phyloP scores from a whole-genome alignment of 2,797 vertebrate genomes.

The Urophycis tenuis region DNA sequence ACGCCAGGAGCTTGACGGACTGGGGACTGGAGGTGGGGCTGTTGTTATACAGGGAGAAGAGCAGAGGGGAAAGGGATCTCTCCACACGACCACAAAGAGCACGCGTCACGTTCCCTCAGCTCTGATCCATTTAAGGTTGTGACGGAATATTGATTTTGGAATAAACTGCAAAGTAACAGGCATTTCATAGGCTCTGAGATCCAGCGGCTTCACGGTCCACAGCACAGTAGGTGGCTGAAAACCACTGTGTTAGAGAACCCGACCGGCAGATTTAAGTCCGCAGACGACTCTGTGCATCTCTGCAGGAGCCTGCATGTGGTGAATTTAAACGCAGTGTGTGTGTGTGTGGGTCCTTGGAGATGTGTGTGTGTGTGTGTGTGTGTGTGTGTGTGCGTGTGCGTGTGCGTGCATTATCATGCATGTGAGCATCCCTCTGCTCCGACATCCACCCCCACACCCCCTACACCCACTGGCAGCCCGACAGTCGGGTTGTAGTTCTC shows the following conservation, averaged over 20 bases:
- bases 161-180: too few species aligned
- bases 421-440: constrained; percentile 17
- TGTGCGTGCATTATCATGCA: not conserved
- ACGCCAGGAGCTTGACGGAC: too few species aligned
- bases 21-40: too few species aligned
- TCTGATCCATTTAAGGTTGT: too few species aligned
- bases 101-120: too few species aligned
- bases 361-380: not conserved
- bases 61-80: too few species aligned
- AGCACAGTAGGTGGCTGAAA: not conserved
- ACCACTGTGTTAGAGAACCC: not conserved
- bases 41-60: too few species aligned
- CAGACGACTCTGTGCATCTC: not conserved
- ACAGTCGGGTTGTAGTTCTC: constrained; percentile 4
- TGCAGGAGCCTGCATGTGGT: not conserved
- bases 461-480: not conserved
- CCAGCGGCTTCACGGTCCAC: too few species aligned
- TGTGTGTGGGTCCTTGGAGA: not conserved
- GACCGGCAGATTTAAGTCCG: not conserved
- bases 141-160: too few species aligned
- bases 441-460: not conserved
- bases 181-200: too few species aligned
- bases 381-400: not conserved
- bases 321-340: not conserved
- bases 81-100: too few species aligned